Base-by-base conservation (phyloP, 2,888 invertebrate species). In the Heteropelma amictum region DNA sequence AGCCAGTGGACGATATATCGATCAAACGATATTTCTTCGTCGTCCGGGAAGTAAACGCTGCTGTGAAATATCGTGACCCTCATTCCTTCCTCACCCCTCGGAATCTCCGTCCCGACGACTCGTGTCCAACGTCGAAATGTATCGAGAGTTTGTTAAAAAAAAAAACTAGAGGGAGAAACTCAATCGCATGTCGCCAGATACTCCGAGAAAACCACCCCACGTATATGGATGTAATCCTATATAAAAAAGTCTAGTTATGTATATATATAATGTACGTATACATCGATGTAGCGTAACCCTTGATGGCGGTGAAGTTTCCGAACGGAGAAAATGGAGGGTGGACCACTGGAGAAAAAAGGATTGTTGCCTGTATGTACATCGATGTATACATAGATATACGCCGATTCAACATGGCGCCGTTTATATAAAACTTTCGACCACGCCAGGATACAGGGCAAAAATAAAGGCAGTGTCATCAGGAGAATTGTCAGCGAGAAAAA, bases 1-100 rank as follows among this genome's bases (percentile, higher is more conserved):
- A n/a, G 23, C 23, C 19, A n/a, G 21, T 47, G 49, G 35, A 33
- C 4, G 28, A 51, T 47, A 14, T 45, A 3, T 28, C 40, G n/a
- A 42, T 74, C 58, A 35, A 64, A 38, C 64, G 73, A 35, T 47
- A 64, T 69, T 68, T 69, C 69, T 12, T 60, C 74, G 53, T 30
- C 30, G 35, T 69, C 45, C 33, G 17, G 17, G 19, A 42, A 33
- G 17, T 7, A 19, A 64, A 38, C 26, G 19, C 7, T 30, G 33
- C 10, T 47, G 47, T 30, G 35, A 47, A 61, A 54, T 67, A 61
- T 61, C 65, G 7, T 33, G 8, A 56, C 21, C 14, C 12, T 1
- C 14, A 6, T 38, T n/a, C 54, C 38, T 19, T 17, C 28, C 53
- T 21, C 12, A 17, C 45, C 21, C 38, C 33, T 47, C 47, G 10